Conservation (phyloP, 2,797 vertebrate species). For the Caiman crocodilus region DNA sequence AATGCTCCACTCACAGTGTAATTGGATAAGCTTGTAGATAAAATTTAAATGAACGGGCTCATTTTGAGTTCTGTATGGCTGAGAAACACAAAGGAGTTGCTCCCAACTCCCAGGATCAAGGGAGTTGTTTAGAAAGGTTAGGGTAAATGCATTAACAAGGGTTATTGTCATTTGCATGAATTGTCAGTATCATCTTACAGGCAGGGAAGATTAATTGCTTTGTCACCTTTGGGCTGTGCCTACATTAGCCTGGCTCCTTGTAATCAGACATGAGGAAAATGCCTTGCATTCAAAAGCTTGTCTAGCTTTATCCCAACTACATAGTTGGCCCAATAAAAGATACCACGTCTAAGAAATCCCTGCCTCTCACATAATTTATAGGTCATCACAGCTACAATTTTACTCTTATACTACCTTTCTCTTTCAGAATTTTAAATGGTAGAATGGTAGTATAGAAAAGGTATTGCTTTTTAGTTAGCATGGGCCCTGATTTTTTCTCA, state of each 20-base stretch:
- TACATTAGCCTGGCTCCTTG: not conserved
- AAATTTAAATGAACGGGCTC: not conserved
- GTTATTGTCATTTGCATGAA: not conserved
- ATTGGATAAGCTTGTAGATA: no score
- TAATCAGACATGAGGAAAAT: no score
- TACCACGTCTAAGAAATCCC: no score
- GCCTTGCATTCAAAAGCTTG: no score
- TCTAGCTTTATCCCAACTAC: no score
- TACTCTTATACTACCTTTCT: not conserved
- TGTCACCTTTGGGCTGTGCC: not conserved
- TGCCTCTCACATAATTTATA: no score
- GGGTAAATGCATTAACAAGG: not conserved
- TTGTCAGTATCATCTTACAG: not conserved
- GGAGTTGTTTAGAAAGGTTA: not conserved
- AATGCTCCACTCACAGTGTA: no score
- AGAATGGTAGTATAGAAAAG: not conserved
- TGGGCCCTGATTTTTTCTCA: not conserved
- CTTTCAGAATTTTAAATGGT: not conserved
- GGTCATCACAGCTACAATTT: no score
- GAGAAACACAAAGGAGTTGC: not conserved
- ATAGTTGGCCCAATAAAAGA: no score
- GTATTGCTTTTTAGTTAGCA: not conserved
- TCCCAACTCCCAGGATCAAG: not conserved
- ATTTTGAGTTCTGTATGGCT: not conserved
- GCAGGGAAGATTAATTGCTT: not conserved